Base-by-base conservation (phyloP, 2,113 vertebrate genomes). In the Zosterops japonicus region DNA sequence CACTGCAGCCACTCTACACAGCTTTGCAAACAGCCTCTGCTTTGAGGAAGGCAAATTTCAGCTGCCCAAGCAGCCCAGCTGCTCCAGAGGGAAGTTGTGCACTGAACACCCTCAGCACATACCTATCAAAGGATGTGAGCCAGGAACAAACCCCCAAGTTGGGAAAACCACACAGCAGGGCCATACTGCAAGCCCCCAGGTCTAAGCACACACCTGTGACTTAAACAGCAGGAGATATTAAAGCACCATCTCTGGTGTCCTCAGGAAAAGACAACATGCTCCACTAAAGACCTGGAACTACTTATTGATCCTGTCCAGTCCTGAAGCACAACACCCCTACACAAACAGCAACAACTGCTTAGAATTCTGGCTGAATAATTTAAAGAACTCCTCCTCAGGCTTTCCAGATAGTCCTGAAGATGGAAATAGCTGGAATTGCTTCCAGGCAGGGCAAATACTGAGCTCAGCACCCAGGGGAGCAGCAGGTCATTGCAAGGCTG, bases 71-170 rank as follows among this genome's bases (percentile, higher is more conserved):
- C 1, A 1, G 24, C 46, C 53, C 44, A 35, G 17, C n/a, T 36
- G 53, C 29, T 60, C 47, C 85, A 46, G 24, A 80, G n/a, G 6
- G 10, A 16, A 35, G 12, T 5, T 9, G 1, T 6, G 17, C 14
- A n/a, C 27, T 0, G 14, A 72, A 52, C n/a, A 35, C 1, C 16
- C 47, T 55, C 59, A 55, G 57, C 36, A 61, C 3, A 0, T 9
- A 11, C 22, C 55, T 21, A 44, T 3, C 15, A 5, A 39, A 56
- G 64, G 35, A 15, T 8, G 14, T 0, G 1, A 60, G 56, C 29
- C 42, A 56, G 75, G 44, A 84, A 39, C 25, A 22, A 67, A 41
- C 4, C 5, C 14, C 5, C 25, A 6, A 4, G 23, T 1, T 35
- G 46, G 64, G 80, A 61, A 76, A 80, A n/a, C 1, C 65, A 59